Evolutionary conservation across 1,140 invertebrate species (phyloP).

Genomic region (Drosophila albomicans): DNA sequence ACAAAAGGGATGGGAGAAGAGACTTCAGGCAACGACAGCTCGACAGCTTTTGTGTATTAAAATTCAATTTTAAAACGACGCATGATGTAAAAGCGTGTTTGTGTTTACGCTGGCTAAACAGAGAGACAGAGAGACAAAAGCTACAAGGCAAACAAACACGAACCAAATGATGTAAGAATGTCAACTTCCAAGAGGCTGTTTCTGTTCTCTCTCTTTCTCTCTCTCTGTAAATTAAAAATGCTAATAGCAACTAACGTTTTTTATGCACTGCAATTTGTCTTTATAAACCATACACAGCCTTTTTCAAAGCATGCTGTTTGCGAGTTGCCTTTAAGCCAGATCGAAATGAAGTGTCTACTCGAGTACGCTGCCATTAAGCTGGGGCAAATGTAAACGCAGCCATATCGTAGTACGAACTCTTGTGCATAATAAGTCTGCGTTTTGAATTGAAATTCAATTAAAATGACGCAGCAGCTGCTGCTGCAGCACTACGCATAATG

Average conservation of each 20-base stretch:
- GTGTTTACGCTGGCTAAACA: slow-evolving; percentile 56
- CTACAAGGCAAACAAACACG: slow-evolving; percentile 25
- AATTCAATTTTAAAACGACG: slow-evolving; percentile 69
- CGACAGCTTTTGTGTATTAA: slow-evolving; percentile 66
- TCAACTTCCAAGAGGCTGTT: not conserved
- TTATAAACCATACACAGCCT: not conserved
- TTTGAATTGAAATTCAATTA: slow-evolving; percentile 71
- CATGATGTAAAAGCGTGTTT: slow-evolving; percentile 63
- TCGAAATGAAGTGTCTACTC: not conserved
- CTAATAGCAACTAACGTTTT: slow-evolving; percentile 5
- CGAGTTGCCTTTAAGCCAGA: not conserved
- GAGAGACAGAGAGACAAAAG: slow-evolving; percentile 53
- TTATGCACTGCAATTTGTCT: slow-evolving; percentile 1
- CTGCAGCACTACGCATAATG: slow-evolving; percentile 65
- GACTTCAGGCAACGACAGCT: slow-evolving; percentile 24
- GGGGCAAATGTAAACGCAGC: slow-evolving; percentile 55
- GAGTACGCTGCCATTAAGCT: not conserved
- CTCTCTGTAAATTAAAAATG: slow-evolving; percentile 1
- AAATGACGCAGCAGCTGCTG: slow-evolving; percentile 36
- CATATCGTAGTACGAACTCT: slow-evolving; percentile 16
- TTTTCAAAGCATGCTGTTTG: not conserved
- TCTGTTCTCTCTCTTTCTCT: not conserved
- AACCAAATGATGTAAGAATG: not conserved
- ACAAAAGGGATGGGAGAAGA: not conserved
- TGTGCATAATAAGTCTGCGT: slow-evolving; percentile 37